Evolutionary conservation across 2,888 invertebrate genomes (phyloP), one percentile per base, ranked within the genome.

Genomic region (Sarcophaga carnaria): DNA sequence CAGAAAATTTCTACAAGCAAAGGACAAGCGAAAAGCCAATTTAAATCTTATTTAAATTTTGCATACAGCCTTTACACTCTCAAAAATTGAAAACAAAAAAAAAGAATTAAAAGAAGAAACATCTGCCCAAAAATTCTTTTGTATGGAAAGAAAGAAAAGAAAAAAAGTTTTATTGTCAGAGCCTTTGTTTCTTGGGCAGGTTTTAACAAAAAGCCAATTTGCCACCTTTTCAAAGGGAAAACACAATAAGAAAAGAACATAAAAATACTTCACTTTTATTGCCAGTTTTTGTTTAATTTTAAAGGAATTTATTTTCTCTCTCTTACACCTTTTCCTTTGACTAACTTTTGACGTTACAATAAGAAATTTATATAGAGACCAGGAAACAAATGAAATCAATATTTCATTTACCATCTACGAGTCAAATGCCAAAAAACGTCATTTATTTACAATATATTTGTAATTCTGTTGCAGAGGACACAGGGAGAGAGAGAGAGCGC

Each of bases 31-130:
- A 80, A 87, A 87, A 80, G 60, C 77, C 83, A 87, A 87, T 87
- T 87, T 87, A 87, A 87, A 87, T 87, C 86, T 87, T 87, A 87
- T 87, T 87, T 80, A 87, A 87, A 87, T 87, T 54, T 54, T 87
- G 83, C 60, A n/a, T 67, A 70, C 22, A 74, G 10, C 66, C 82
- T 49, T 4, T 63, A 82, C 47, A 69, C 45, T 25, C 69, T 25
- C 22, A 20, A 37, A 37, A 10, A 37, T 37, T 37, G 37, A 10
- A 37, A 66, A 66, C 54, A n/a, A 47, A 4, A 49, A 27, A 67
- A 5, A 27, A n/a, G n/a, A 37, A 11, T 27, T 0, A 25, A 64
- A 20, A 22, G 49, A 74, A 70, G 70, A 83, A 78, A 66, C 83
- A 83, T 66, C 83, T 83, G 83, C 78, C 66, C 17, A 62, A 62